These are phyloP conservation scores for Suncus etruscus DNA, from an alignment of 2,113 vertebrate genomes.

Conservation along the genomic window DNA sequence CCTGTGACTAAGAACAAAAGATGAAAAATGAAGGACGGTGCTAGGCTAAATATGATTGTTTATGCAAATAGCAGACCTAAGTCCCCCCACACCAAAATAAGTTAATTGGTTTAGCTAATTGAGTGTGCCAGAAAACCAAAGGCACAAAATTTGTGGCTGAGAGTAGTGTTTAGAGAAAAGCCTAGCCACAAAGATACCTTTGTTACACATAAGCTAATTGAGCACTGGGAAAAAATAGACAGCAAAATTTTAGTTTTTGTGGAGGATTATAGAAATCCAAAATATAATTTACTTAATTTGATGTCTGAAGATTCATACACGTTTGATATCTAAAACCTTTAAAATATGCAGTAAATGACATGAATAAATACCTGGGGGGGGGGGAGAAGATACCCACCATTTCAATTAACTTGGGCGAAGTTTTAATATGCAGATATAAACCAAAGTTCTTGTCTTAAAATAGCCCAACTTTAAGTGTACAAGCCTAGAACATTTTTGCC, in stretches of 20 bases:
- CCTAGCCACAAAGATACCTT: conserved; percentile 36
- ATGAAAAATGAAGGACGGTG: conserved; percentile 31
- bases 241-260: conserved; percentile 59
- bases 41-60: conserved; percentile 34
- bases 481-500: conserved; percentile 55
- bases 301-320: conserved; percentile 14
- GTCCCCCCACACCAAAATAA: background rate
- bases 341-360: conserved; percentile 45
- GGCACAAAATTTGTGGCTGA: background rate
- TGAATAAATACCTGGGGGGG: conserved; percentile 11
- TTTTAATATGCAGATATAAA: conserved; percentile 56
- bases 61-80: conserved; percentile 31
- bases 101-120: conserved; percentile 3
- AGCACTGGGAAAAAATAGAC: conserved; percentile 29
- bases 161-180: conserved; percentile 38
- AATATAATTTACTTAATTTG: conserved; percentile 54
- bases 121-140: conserved; percentile 46
- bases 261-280: conserved; percentile 48
- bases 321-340: conserved; percentile 12
- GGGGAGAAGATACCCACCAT: background rate
- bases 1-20: conserved; percentile 40
- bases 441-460: conserved; percentile 50
- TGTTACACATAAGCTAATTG: conserved; percentile 35
- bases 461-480: conserved; percentile 47
- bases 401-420: conserved; percentile 22